Percentiles rank a stretch among this genome's conserved stretches.
These are phyloP conservation scores for Tinea semifulvella DNA, from an alignment of 2,888 invertebrate genomes.

Conservation along the genomic window DNA sequence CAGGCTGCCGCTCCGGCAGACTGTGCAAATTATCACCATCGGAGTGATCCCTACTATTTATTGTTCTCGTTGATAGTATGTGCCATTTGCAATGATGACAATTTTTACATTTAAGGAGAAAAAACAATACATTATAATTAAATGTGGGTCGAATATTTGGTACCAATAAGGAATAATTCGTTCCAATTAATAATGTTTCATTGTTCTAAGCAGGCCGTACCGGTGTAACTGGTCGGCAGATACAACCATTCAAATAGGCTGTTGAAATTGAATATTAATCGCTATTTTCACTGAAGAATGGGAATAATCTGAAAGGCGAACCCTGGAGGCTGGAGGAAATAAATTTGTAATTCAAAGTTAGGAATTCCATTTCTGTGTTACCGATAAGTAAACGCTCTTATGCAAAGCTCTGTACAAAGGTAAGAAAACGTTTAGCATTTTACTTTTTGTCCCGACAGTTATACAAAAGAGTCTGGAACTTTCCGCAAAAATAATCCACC, in stretches of 20 bases:
- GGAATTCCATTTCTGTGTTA: slow-evolving; percentile 60
- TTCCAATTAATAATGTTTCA: slow-evolving; percentile 42
- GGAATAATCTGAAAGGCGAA: slow-evolving; percentile 54
- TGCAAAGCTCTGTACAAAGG: slow-evolving; percentile 39
- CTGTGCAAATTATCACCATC: too few species aligned
- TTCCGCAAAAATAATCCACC: slow-evolving; percentile 49
- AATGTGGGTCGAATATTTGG: background rate
- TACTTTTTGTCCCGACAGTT: slow-evolving; percentile 36
- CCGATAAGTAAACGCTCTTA: slow-evolving; percentile 58
- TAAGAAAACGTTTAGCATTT: slow-evolving; percentile 52
- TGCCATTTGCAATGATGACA: too few species aligned
- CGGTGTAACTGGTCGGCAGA: slow-evolving; percentile 36
- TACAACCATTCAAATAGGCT: slow-evolving; percentile 63
- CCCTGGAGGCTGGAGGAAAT: slow-evolving; percentile 46
- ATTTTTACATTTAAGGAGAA: too few species aligned
- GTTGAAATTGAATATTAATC: slow-evolving; percentile 66
- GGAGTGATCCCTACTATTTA: too few species aligned
- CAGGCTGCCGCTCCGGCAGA: too few species aligned
- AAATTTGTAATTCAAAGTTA: slow-evolving; percentile 66
- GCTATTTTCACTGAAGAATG: slow-evolving; percentile 58
- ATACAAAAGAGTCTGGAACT: slow-evolving; percentile 32
- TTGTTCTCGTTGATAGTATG: too few species aligned
- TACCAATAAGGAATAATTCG: too few species aligned
- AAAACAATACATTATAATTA: too few species aligned
- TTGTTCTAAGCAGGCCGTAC: slow-evolving; percentile 40